Base-by-base conservation (phyloP, 2,797 vertebrate species). In the Vultur gryphus region DNA sequence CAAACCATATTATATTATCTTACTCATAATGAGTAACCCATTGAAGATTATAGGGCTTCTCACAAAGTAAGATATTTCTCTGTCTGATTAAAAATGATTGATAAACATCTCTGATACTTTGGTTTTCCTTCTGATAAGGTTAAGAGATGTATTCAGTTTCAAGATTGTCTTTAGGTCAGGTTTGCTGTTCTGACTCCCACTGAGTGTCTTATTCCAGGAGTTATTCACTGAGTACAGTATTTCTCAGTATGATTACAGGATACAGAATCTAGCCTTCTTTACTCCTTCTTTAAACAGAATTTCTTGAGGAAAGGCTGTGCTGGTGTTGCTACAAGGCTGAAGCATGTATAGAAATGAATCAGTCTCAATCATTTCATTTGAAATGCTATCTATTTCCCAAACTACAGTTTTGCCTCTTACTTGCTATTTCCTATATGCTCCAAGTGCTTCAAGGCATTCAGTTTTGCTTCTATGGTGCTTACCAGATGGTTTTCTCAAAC, bases 401-500 rank as follows among this genome's bases (percentile, higher is more conserved):
- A 72, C 29, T 83, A 70, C 59, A 70, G 54, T 19, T 93, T 93
- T 95, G 33, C 49, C 31, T 94, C 86, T 89, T 83, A 49, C 28
- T 89, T 86, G 46, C 43, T 89, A 7, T 57, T 94, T 52, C 41
- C 58, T 94, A 19, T 51, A 28, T 16, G 33, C 12, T 89, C n/a
- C 69, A 93, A 95, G 62, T 57, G 66, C 73, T 86, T 70, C 59
- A 86, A 93, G 73, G 51, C 79, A 49, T 84, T 82, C 41, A 48
- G 46, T 61, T 94, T 89, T 93, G n/a, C 48, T 94, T 89, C 59
- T 80, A 0, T 58, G 49, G 52, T 92, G 20, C 31, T 88, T 73
- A 88, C 81, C 73, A 93, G 76, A 90, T 83, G 61, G 33, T 64
- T 90, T 96, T 93, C 61, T 87, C 52, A 94, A 92, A 81, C 57